A percentile compares a stretch with the other conserved stretches of the same genome.
Conservation (phyloP, 2,113 vertebrate species). For the Sapajus apella region DNA sequence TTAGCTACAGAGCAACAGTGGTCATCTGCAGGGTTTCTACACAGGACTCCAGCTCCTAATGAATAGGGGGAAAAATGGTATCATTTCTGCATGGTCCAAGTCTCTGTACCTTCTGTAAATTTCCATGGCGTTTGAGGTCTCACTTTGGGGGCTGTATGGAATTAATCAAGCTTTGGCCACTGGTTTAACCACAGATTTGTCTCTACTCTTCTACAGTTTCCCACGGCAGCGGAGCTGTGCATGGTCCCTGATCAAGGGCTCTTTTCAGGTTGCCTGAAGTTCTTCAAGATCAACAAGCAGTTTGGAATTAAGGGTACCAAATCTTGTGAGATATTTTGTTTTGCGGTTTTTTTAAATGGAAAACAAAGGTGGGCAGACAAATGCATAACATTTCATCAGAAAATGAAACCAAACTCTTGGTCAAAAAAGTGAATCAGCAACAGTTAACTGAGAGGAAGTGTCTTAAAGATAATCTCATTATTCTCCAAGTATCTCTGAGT, state of each 20-base stretch:
- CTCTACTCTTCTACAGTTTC: background rate
- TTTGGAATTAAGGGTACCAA: background rate
- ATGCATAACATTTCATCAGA: background rate
- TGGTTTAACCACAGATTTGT: background rate
- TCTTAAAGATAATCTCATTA: background rate
- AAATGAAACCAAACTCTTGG: background rate
- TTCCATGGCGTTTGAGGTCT: background rate
- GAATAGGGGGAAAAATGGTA: background rate
- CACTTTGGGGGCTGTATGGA: background rate
- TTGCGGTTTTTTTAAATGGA: background rate
- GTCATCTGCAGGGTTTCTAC: background rate
- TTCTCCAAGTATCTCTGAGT: background rate
- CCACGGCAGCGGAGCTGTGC: too few species aligned
- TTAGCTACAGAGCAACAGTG: background rate
- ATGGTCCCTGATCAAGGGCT: background rate
- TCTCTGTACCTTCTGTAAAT: background rate
- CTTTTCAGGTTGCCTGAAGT: background rate
- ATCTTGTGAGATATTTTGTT: background rate
- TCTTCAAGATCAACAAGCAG: background rate
- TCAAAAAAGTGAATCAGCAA: background rate
- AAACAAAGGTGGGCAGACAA: background rate
- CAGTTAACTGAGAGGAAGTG: background rate
- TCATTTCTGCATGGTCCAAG: too few species aligned
- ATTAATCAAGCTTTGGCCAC: background rate
- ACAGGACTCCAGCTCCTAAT: too few species aligned